Conservation (phyloP, 2,797 vertebrate species). For the Gymnocypris eckloni region DNA sequence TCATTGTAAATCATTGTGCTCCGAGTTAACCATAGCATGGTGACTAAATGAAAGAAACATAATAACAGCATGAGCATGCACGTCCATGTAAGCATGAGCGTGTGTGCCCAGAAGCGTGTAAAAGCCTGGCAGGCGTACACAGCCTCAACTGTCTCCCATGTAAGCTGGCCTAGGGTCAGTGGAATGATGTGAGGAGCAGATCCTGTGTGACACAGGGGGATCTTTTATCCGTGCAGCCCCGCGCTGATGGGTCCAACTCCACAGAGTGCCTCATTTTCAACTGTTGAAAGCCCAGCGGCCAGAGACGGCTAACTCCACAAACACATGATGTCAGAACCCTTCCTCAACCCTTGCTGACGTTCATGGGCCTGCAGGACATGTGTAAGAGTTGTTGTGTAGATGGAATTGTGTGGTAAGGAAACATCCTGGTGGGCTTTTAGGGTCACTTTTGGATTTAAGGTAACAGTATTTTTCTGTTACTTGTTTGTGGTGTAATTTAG, state of each 20-base stretch:
- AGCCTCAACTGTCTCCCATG: conserved; percentile 51
- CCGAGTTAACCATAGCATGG: neutral
- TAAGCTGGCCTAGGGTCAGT: conserved; percentile 61
- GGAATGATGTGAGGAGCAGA: conserved; percentile 65
- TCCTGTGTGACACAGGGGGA: conserved; percentile 72
- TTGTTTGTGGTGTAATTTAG: neutral
- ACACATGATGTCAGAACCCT: conserved; percentile 44
- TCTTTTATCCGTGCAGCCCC: conserved; percentile 72
- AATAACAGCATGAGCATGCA: neutral
- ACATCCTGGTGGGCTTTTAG: conserved; percentile 7
- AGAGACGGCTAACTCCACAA: conserved; percentile 39
- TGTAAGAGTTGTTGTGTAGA: conserved; percentile 30
- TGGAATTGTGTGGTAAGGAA: neutral
- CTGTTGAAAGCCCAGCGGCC: conserved; percentile 75
- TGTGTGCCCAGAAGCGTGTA: conserved; percentile 20
- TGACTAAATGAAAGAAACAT: conserved; percentile 34
- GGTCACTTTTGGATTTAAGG: conserved; percentile 25
- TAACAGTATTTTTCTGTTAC: neutral
- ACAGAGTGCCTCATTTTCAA: conserved; percentile 79
- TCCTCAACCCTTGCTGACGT: neutral
- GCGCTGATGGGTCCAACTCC: conserved; percentile 58
- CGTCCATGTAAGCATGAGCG: neutral
- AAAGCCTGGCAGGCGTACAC: conserved; percentile 39
- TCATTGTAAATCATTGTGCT: conserved; percentile 9
- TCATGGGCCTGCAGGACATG: conserved; percentile 24